These are phyloP conservation scores for Muntiacus reevesi DNA, from an alignment of 2,113 vertebrate species.

Conservation along the genomic window DNA sequence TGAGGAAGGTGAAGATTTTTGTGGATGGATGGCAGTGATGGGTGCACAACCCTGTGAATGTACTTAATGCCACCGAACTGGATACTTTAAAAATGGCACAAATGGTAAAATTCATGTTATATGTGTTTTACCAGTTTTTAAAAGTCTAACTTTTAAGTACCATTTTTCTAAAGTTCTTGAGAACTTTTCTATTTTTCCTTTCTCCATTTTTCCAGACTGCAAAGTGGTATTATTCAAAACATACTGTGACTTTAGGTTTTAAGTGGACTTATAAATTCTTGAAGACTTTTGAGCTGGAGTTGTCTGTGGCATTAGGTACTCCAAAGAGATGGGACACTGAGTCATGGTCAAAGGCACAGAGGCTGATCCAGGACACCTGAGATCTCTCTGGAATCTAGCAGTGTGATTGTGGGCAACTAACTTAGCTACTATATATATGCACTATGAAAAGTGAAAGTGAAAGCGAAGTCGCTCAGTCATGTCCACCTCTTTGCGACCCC, in stretches of 20 bases:
- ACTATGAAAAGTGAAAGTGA: background rate
- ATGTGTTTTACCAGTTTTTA: background rate
- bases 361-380: too few species aligned
- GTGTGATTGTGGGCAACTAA: background rate
- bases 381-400: background rate
- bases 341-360: background rate
- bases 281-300: background rate
- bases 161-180: background rate
- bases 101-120: background rate
- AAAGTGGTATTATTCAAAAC: background rate
- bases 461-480: background rate
- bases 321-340: background rate
- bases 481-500: background rate
- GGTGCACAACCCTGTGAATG: rapidly evolving
- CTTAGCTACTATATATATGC: background rate
- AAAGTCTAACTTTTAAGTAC: background rate
- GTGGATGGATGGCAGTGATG: background rate
- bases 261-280: background rate
- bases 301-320: background rate
- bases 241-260: background rate
- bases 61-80: background rate
- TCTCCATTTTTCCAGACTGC: background rate
- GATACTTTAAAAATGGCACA: background rate
- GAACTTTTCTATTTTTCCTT: background rate
- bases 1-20: background rate